Evolutionary conservation across 2,797 vertebrate genomes (phyloP), one percentile per base, ranked within the genome.

Genomic region (Pseudochromis fuscus): DNA sequence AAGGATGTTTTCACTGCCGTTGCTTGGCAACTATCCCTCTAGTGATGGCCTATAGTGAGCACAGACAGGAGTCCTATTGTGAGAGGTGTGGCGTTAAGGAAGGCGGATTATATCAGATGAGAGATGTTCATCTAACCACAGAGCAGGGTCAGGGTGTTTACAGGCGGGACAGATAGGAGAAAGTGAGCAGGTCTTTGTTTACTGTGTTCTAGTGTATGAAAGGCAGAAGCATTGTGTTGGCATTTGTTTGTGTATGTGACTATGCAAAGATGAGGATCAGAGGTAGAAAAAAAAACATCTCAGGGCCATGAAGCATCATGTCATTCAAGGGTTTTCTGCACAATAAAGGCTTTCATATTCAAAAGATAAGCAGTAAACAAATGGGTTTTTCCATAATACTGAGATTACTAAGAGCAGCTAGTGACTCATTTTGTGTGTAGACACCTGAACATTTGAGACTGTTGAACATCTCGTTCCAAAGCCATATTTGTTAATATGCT

Each of bases 11-110:
- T 85, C 38, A 3, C 35, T 16, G 28, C 7, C 5, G 62, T 84
- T 75, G 61, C 84, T 61, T 5, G 46, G 84, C 37, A 81, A 75
- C 82, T 75, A 73, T 87, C 77, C 2, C 28, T 0, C 16, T 0
- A 12, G 67, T 64, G 75, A 78, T 28, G 53, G 51, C 40, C 65
- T 23, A 40, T 77, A 44, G 11, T 2, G 4, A 48, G 45, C 33
- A 16, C 70, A 77, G 45, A 88, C 79, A 79, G 66, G 50, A 49
- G 60, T 1, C 59, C 57, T 25, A 68, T 85, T 85, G 83, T 82
- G 25, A 42, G 74, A 75, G 81, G 82, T 78, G 85, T 76, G 73
- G 70, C 55, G 28, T 70, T 82, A 73, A 88, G 87, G 81, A 86
- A 81, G 82, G 72, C 25, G 73, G 58, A 56, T 24, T 27, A 23